Base-by-base conservation (phyloP, 2,113 vertebrate species). In the Australoheros scitulus region DNA sequence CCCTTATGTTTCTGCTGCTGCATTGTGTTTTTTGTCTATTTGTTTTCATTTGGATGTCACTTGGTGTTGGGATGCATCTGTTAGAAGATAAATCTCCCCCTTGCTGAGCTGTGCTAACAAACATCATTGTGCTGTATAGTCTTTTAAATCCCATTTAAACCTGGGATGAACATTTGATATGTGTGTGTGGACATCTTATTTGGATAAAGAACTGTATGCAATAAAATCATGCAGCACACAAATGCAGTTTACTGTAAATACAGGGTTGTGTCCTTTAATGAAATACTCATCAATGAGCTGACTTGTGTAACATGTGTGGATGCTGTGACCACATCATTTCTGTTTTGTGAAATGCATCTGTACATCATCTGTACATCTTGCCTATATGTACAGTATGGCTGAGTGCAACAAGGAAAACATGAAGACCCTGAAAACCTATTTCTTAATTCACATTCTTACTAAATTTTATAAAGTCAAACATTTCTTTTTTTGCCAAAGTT, bases 41-140 rank as follows among this genome's bases (percentile, higher is more conserved):
- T 90, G 47, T 92, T 87, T 89, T 82, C 85, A 86, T 92, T 85
- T 86, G 84, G 68, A 64, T 90, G 85, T 79, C 81, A 84, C 61
- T 79, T 41, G 74, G 68, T 86, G 82, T 92, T 84, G 52, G 43
- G 58, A 64, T 90, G 61, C 81, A 52, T 85, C 56, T 81, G 59
- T 84, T 76, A 29, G 29, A 76, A 83, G 77, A 93, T 82, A 81
- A 87, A 91, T 87, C n/a, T 82, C 32, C 61, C 58, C 68, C 52
- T 15, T 70, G 56, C 84, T 89, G 90, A 90, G 78, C 82, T 78
- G 55, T 63, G 14, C 65, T 65, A 17, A 74, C 36, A 78, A 59
- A 65, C 57, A 81, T 86, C 24, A 75, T 59, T 76, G 74, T 79
- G 32, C 41, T 89, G 34, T 58, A 79, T 52, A 32, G 78, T 72